phyloP scores from a whole-genome alignment of 2,888 invertebrate species.

The Phrixothrix hirtus region DNA sequence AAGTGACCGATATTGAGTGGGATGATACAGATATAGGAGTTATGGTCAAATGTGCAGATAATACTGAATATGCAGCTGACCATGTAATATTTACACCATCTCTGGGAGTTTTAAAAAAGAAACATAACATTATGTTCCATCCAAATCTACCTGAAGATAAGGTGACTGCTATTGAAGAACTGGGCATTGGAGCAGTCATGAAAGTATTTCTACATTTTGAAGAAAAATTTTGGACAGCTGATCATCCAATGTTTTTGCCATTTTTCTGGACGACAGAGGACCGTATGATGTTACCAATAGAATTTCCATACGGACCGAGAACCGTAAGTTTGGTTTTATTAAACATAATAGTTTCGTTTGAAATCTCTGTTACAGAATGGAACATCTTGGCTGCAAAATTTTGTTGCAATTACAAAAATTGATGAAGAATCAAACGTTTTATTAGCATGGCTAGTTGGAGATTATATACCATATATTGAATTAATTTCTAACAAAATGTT shows the following conservation, averaged over 20 bases:
- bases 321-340: no score
- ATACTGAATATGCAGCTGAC: slow-evolving; percentile 58
- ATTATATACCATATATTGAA: no score
- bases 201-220: slow-evolving; percentile 67
- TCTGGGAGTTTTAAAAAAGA: slow-evolving; percentile 68
- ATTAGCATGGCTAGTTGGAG: no score
- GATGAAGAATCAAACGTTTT: no score
- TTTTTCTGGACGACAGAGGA: slow-evolving; percentile 60
- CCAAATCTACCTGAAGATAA: slow-evolving; percentile 61
- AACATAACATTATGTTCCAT: slow-evolving; percentile 57
- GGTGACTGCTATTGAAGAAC: slow-evolving; percentile 57
- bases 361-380: no score
- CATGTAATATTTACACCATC: slow-evolving; percentile 69
- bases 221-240: slow-evolving; percentile 63
- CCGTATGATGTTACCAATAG: slow-evolving; percentile 41
- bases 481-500: no score
- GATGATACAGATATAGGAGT: slow-evolving; percentile 8
- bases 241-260: slow-evolving; percentile 51
- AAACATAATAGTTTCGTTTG: no score
- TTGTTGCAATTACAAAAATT: no score
- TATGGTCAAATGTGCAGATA: slow-evolving; percentile 58
- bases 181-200: slow-evolving; percentile 65
- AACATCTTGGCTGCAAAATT: no score
- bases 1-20: slow-evolving; percentile 34
- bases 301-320: not conserved